Evolutionary conservation across 1,140 invertebrate species (phyloP).

Genomic region (Ips typographus): DNA sequence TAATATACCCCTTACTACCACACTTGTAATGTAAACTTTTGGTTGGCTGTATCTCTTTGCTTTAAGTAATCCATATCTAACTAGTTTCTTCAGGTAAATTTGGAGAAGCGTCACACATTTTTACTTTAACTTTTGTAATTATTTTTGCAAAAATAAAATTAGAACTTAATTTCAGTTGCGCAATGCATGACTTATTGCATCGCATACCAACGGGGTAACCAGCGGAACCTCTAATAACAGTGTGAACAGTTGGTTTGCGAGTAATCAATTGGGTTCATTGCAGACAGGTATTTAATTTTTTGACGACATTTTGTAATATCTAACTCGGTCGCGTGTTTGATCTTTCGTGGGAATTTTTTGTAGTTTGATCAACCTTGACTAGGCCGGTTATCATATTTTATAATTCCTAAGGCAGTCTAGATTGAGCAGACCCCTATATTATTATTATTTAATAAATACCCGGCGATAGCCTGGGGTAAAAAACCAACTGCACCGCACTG

Average conservation of each 20-base stretch:
- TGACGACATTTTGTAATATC: background rate
- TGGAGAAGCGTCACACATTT: too few species aligned
- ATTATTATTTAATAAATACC: constrained; percentile 18
- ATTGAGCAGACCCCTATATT: background rate
- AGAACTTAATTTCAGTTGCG: background rate
- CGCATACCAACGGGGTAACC: background rate
- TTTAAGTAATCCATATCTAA: too few species aligned
- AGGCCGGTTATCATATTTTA: background rate
- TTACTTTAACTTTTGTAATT: too few species aligned
- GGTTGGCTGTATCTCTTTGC: too few species aligned
- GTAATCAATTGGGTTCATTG: background rate
- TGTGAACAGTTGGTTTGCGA: background rate
- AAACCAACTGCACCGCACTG: background rate
- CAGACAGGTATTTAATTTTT: background rate
- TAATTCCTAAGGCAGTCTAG: background rate
- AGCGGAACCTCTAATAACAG: constrained; percentile 3
- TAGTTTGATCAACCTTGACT: background rate
- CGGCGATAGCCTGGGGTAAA: background rate
- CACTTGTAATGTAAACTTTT: too few species aligned
- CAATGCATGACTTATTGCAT: background rate
- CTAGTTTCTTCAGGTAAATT: too few species aligned
- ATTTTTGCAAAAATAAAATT: background rate
- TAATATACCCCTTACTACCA: too few species aligned
- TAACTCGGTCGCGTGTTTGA: background rate
- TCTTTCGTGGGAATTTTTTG: background rate